Percentiles rank a stretch among this genome's conserved stretches.
These are phyloP conservation scores for Sminthurides bifidus DNA, from an alignment of 1,140 invertebrate genomes.

Conservation along the genomic window DNA sequence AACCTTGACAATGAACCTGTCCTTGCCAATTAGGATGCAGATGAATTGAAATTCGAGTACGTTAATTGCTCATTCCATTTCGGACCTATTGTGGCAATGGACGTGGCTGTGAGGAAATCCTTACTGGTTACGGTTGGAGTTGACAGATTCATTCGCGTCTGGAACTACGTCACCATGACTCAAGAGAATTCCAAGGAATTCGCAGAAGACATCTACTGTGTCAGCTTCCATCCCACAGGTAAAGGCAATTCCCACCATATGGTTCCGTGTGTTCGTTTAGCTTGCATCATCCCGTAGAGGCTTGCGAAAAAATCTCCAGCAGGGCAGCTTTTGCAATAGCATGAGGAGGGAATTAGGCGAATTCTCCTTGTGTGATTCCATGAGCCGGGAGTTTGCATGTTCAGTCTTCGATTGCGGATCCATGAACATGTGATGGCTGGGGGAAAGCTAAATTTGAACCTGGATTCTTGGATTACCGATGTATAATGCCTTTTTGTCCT, in stretches of 20 bases:
- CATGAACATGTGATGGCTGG: no score
- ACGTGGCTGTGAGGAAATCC: constrained; percentile 76
- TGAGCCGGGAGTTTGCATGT: no score
- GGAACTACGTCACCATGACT: constrained; percentile 72
- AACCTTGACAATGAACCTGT: constrained; percentile 4
- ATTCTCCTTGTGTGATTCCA: no score
- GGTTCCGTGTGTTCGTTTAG: not conserved
- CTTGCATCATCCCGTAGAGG: not conserved
- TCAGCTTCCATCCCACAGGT: constrained; percentile 64
- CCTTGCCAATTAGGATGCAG: constrained; percentile 34
- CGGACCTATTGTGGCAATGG: constrained; percentile 59
- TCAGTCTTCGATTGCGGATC: no score
- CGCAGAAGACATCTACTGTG: constrained; percentile 61
- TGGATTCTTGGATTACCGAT: no score
- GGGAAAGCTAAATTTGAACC: no score
- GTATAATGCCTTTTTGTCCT: no score
- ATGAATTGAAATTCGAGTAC: constrained; percentile 37
- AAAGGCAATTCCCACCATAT: no score
- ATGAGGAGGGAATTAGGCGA: no score
- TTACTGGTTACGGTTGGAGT: constrained; percentile 68
- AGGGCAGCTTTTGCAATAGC: no score
- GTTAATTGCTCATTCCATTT: constrained; percentile 66
- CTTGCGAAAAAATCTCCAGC: not conserved
- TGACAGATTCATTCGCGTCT: constrained; percentile 71
- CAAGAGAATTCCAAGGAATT: constrained; percentile 69